Conservation (phyloP, 2,797 vertebrate species). For the Crenuchus spilurus region DNA sequence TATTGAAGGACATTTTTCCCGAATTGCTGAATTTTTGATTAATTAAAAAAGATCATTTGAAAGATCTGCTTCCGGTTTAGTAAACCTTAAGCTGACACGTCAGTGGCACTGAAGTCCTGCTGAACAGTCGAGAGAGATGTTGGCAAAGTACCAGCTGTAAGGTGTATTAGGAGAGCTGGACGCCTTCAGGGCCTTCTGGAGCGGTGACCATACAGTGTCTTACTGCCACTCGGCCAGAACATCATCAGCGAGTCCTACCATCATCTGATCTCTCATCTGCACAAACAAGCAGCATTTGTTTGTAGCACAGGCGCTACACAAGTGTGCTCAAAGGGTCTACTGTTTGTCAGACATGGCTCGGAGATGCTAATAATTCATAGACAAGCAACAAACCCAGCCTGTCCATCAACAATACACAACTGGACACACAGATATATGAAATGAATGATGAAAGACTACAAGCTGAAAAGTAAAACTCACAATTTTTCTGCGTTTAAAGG, state of each 20-base stretch:
- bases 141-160: conserved; percentile 3
- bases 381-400: not conserved
- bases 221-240: conserved; percentile 12
- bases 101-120: too few relatives aligned
- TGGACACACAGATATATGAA: not conserved
- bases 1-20: too few relatives aligned
- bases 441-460: not conserved
- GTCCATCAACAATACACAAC: not conserved
- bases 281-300: conserved; percentile 20
- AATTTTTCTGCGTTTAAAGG: not conserved
- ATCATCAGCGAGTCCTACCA: conserved; percentile 31
- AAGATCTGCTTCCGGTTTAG: too few relatives aligned
- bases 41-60: too few relatives aligned
- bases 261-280: conserved; percentile 32
- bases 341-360: conserved; percentile 9
- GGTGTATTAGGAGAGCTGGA: not conserved
- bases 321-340: conserved; percentile 2
- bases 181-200: conserved; percentile 11
- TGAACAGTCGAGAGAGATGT: too few relatives aligned
- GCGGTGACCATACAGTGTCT: conserved; percentile 9
- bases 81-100: too few relatives aligned
- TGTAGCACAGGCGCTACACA: conserved; percentile 17
- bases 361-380: conserved; percentile 13
- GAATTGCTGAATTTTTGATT: too few relatives aligned
- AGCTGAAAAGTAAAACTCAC: not conserved